Conservation (phyloP, 2,888 invertebrate species). For the Apotomis turbidana region DNA sequence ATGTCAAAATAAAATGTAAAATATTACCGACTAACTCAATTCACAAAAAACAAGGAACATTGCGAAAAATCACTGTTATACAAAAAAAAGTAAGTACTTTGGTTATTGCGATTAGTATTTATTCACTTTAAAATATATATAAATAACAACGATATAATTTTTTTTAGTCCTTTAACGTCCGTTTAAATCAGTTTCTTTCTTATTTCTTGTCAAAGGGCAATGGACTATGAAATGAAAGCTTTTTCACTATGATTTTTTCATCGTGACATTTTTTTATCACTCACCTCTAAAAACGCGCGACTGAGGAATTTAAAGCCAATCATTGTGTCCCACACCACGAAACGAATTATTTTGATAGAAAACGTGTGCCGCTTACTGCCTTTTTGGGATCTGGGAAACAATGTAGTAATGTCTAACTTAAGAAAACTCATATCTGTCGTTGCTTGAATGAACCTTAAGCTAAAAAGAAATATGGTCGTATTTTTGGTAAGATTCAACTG, state of each 20-base stretch:
- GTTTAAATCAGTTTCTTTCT: too few relatives aligned
- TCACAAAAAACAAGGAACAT: too few relatives aligned
- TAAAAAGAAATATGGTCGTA: background rate
- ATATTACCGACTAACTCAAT: background rate
- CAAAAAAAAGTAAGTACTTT: too few relatives aligned
- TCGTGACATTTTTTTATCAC: background rate
- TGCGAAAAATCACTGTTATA: too few relatives aligned
- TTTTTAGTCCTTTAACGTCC: too few relatives aligned
- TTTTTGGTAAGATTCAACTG: background rate
- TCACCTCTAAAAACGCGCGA: conserved; percentile 14
- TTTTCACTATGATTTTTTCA: background rate
- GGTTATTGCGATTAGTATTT: too few relatives aligned
- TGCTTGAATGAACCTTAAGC: background rate
- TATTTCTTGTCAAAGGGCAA: too few relatives aligned
- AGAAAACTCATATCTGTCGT: background rate
- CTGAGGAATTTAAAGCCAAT: conserved; percentile 9
- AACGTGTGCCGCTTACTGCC: background rate
- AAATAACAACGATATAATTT: too few relatives aligned
- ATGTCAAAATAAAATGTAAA: background rate
- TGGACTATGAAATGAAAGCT: too few relatives aligned
- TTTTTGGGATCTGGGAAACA: background rate
- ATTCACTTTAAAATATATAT: too few relatives aligned
- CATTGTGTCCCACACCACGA: background rate
- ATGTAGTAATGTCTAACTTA: background rate
- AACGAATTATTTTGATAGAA: background rate